Base-by-base conservation (phyloP, 2,888 invertebrate genomes). In the Andrena chrysosceles region DNA sequence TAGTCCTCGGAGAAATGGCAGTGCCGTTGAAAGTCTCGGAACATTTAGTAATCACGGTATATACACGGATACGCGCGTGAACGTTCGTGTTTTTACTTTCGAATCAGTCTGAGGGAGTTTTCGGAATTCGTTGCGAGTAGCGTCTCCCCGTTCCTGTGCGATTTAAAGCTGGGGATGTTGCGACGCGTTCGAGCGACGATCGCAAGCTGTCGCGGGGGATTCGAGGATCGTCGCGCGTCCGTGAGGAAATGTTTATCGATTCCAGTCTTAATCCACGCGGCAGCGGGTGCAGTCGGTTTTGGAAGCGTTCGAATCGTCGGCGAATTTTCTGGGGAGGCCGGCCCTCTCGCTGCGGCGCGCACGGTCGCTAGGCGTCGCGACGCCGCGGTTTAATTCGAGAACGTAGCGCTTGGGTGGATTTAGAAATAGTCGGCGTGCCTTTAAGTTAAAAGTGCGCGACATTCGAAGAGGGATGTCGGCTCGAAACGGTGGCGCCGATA, bases 381-480 rank as follows among this genome's bases (percentile, higher is more conserved):
- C 56, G 35, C 42, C 42, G 42, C 42, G 42, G 2, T 23, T 42
- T 20, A 67, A 54, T 42, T 42, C 63, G 71, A 29, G 49, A 10
- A 31, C 62, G 26, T 16, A 16, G 42, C 42, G n/a, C 31, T 23
- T 8, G 13, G 23, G 48, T 48, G 23, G 52, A 52, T 52, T 68
- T 63, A 54, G 48, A 56, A 73, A 66, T 56, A 56, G 35, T 66
- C 35, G 33, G 49, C 52, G 72, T 63, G 42, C 20, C 69, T 68
- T 16, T 62, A 64, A 59, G 68, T 35, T 52, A 60, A 62, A 48
- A 77, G 87, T 88, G 89, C 89, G 87, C 87, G 89, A 88, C 89
- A 88, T 83, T 87, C 87, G 79, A 88, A 89, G 87, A 85, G 81
- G 75, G 68, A 80, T 76, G 29, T 64, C 29, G 49, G 54, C 26